Evolutionary conservation across 2,797 vertebrate genomes (phyloP).

Genomic region (Anguilla megastoma): DNA sequence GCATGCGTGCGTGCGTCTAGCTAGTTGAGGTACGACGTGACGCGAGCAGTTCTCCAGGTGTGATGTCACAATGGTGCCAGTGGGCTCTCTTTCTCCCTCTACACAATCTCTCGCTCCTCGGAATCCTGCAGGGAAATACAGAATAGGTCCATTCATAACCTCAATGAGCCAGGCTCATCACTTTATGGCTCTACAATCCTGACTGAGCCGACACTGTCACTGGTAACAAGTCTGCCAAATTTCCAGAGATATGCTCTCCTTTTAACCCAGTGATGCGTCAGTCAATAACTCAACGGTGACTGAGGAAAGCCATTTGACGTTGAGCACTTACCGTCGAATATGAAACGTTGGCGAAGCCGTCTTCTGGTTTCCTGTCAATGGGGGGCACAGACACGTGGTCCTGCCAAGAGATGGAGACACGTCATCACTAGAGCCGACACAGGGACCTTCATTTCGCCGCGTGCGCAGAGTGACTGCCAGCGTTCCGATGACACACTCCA

Average conservation of each 20-base stretch:
- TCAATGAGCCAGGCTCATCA: neutral
- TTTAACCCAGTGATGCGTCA: neutral
- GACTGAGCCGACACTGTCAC: neutral
- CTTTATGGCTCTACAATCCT: neutral
- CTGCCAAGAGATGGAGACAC: conserved; percentile 35
- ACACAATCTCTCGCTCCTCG: conserved; percentile 30
- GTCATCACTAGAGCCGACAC: neutral
- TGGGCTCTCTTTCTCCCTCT: neutral
- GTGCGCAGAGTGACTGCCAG: neutral
- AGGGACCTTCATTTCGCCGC: neutral
- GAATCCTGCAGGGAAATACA: conserved; percentile 22
- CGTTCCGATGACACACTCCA: neutral
- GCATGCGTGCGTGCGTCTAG: conserved; percentile 35
- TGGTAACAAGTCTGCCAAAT: neutral
- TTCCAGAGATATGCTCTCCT: neutral
- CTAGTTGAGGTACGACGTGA: conserved; percentile 32
- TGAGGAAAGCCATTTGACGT: conserved; percentile 56
- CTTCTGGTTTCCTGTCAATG: conserved; percentile 27
- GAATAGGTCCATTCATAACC: neutral
- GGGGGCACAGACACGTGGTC: conserved; percentile 36
- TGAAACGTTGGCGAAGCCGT: neutral
- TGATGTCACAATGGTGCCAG: conserved; percentile 50
- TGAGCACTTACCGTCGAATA: conserved; percentile 24
- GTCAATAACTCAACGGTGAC: neutral
- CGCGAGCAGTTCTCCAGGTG: conserved; percentile 72